Evolutionary conservation across 2,888 invertebrate genomes (phyloP), one percentile per base, ranked within the genome.

Genomic region (Drosophila borborema): DNA sequence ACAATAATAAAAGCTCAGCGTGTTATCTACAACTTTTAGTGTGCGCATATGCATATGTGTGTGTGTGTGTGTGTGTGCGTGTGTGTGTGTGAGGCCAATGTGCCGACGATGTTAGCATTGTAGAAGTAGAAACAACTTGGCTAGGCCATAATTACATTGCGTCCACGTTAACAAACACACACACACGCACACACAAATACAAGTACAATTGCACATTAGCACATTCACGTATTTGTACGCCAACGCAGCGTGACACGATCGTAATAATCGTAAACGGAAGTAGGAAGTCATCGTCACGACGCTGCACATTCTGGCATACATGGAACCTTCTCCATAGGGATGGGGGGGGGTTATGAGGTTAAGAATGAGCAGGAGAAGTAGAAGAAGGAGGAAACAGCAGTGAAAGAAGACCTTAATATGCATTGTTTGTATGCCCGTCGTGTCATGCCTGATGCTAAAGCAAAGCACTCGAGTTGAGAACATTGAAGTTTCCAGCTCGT

Each of bases 231-330:
- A 64, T 61, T 63, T 65, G 54, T 72, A 64, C 80, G 72, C 72
- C 80, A 80, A 78, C 80, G 77, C 80, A 78, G 80, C 77, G 77
- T 78, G 80, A 78, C 72, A 78, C 81, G 80, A 80, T 64, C 72
- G 49, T 46, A 77, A 72, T 66, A 59, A 31, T 56, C 49, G 58
- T 54, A 60, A 80, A 79, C 80, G 80, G 82, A 80, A 80, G 79
- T 82, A 80, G 80, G 80, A 80, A 80, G 80, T 80, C 51, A 74
- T 71, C 65, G 82, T 71, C 80, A 75, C 77, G 80, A 76, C 61
- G 63, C 28, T 68, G 74, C 54, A 67, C 74, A 74, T 81, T 80
- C 80, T 77, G 59, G 34, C 36, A n/a, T 49, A 49, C 38, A 64
- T 46, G 58, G 64, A 45, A 69, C 60, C 64, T 61, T 64, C 61